These are phyloP conservation scores for Ochropleura leucogaster DNA, from an alignment of 2,888 invertebrate genomes.

Conservation along the genomic window DNA sequence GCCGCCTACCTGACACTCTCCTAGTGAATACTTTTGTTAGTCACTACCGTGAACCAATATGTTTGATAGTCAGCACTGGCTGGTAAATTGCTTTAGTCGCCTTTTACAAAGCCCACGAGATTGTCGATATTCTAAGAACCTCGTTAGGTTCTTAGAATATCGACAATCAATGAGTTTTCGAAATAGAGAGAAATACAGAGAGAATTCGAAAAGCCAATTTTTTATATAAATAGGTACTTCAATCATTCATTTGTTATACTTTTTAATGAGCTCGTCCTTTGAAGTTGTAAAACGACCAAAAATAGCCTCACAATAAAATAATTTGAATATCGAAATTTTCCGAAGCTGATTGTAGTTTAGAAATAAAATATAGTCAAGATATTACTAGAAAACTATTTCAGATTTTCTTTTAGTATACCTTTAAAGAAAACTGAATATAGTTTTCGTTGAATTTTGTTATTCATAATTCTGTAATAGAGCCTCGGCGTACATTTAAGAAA, in stretches of 20 bases:
- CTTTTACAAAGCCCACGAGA: too few species aligned
- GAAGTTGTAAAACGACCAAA: neutral
- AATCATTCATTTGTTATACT: constrained; percentile 15
- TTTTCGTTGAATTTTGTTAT: neutral
- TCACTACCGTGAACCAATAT: too few species aligned
- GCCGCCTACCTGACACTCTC: too few species aligned
- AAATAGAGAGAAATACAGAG: too few species aligned
- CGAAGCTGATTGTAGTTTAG: neutral
- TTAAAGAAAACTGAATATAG: too few species aligned
- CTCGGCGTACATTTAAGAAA: constrained; percentile 39
- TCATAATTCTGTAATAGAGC: constrained; percentile 37
- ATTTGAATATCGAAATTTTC: neutral
- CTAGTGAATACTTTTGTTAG: too few species aligned
- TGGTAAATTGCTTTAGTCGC: too few species aligned
- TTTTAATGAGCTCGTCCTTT: constrained; percentile 18
- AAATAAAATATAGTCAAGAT: neutral
- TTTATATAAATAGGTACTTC: neutral
- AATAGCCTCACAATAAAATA: neutral
- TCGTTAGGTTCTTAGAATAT: too few species aligned
- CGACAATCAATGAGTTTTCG: too few species aligned
- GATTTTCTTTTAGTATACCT: neutral
- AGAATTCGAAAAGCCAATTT: too few species aligned
- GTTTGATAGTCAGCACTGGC: too few species aligned
- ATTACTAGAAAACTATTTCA: neutral
- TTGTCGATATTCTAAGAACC: too few species aligned